Base-by-base conservation (phyloP, 2,888 invertebrate genomes). In the Pseudoips prasinana region DNA sequence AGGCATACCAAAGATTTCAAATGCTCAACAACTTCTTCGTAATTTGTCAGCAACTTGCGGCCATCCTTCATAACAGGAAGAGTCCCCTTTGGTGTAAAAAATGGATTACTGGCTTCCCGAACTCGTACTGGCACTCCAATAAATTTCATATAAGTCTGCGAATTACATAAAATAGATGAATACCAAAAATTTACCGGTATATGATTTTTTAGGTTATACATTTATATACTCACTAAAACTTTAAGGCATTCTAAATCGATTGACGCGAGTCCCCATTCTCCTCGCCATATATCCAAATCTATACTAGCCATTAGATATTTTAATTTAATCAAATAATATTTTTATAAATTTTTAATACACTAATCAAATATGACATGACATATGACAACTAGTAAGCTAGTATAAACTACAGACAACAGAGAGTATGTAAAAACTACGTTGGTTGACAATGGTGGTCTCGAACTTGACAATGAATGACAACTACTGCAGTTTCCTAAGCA, bases 191-290 rank as follows among this genome's bases (percentile, higher is more conserved):
- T 36, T 32, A 50, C 78, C 75, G 74, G 76, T 56, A 37, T 46
- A 49, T 33, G 41, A 34, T 7, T 22, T 52, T 57, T 29, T 29
- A 59, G 60, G 63, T 60, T 47, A 57, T 36, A n/a, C 25, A 26
- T n/a, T 39, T 40, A 41, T 41, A n/a, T 33, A 72, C 90, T 91
- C 73, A 96, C 95, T 91, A 97, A 87, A 64, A 94, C 92, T 81
- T 95, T 93, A 25, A 96, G 87, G 72, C 95, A 96, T 72, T 94
- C 92, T 40, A 93, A 90, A 89, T 97, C 96, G 39, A 97, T 91
- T 0, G 96, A 95, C 0, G 96, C 95, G 30, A 97, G 84, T 10
- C 95, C 95, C 93, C 94, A 97, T 75, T 96, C 96, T 9, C 96
- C 95, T 66, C 93, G 92, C 93, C 96, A 96, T 50, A 96, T 92